A percentile compares a stretch with the other conserved stretches of the same genome.
Evolutionary conservation across 2,888 invertebrate genomes (phyloP).

Genomic region (Cephonodes hylas): DNA sequence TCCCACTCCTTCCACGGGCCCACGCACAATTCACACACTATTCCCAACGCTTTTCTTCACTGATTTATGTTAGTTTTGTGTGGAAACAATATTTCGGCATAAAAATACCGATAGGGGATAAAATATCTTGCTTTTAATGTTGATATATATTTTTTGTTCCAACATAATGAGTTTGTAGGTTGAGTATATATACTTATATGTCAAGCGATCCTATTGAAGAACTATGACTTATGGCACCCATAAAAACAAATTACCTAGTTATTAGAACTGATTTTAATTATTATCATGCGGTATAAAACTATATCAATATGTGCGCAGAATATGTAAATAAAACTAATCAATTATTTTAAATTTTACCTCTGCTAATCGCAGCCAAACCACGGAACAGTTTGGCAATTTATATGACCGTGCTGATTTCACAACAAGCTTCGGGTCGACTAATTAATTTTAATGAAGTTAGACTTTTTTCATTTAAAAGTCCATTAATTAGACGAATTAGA

Average conservation of each 20-base stretch:
- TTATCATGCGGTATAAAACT: too few species aligned
- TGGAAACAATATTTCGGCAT: not conserved
- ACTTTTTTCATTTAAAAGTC: not conserved
- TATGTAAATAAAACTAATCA: not conserved
- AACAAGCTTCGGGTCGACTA: not conserved
- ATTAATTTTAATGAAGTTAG: not conserved
- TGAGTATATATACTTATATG: too few species aligned
- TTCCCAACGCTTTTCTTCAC: not conserved
- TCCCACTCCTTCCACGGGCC: not conserved
- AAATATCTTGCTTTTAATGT: too few species aligned
- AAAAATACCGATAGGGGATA: not conserved
- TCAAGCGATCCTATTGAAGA: too few species aligned
- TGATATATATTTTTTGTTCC: too few species aligned
- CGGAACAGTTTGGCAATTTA: not conserved
- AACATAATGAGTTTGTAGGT: too few species aligned
- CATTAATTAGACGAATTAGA: too few species aligned
- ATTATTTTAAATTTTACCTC: not conserved
- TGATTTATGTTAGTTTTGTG: constrained; percentile 2
- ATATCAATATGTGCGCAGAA: too few species aligned
- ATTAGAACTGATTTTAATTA: too few species aligned
- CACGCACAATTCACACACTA: not conserved
- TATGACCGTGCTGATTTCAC: not conserved
- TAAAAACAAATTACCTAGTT: too few species aligned
- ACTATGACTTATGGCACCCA: too few species aligned
- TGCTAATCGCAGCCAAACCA: not conserved